Evolutionary conservation across 2,888 invertebrate species (phyloP).

Genomic region (Drosophila birchii): DNA sequence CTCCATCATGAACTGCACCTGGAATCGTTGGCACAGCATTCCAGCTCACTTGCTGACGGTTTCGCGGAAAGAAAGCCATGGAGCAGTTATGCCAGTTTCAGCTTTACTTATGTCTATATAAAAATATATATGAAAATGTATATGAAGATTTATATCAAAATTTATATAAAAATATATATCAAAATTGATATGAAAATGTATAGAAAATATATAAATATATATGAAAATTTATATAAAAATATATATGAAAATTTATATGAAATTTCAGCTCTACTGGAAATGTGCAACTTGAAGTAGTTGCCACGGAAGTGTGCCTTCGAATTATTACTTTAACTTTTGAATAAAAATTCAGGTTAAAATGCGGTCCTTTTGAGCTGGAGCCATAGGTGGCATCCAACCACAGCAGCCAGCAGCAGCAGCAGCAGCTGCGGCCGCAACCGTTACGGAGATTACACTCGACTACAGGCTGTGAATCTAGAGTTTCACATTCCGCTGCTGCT

Average conservation of each 20-base stretch:
- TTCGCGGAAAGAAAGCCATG: slow-evolving; percentile 12
- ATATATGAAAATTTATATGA: no score
- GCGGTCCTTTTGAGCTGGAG: neutral
- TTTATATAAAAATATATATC: no score
- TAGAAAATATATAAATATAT: no score
- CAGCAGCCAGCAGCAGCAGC: slow-evolving; percentile 5
- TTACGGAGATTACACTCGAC: slow-evolving; percentile 17
- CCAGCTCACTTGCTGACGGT: neutral
- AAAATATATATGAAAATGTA: no score
- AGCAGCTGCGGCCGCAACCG: slow-evolving; percentile 2
- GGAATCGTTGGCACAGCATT: slow-evolving; percentile 1
- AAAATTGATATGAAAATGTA: no score
- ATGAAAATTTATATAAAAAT: no score
- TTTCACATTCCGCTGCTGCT: slow-evolving; percentile 25
- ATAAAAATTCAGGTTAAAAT: neutral
- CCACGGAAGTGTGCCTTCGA: neutral
- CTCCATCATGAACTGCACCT: slow-evolving; percentile 4
- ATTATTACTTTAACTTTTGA: neutral
- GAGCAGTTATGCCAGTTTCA: slow-evolving; percentile 1
- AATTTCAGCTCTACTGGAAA: no score
- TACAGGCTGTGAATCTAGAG: slow-evolving; percentile 16
- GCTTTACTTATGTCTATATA: no score
- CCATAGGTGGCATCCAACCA: neutral
- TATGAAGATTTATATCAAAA: no score
- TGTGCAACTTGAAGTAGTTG: neutral